Evolutionary conservation across 2,113 vertebrate species (phyloP).

Genomic region (Vombatus ursinus): DNA sequence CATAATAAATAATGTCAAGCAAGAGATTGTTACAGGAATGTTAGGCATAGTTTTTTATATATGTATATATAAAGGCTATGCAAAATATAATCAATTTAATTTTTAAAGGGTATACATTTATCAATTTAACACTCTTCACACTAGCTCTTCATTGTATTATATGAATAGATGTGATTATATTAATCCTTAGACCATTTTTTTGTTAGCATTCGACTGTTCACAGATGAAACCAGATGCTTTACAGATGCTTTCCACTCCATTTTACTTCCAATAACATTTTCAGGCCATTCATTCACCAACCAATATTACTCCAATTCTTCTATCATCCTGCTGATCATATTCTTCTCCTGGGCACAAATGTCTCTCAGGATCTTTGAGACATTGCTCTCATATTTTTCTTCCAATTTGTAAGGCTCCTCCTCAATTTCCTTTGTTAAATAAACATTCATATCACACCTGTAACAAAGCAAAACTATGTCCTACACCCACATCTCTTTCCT

Average conservation of each 20-base stretch:
- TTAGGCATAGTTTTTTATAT: constrained; percentile 29
- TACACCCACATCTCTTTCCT: background rate
- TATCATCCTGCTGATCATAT: background rate
- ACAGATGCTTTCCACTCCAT: constrained; percentile 13
- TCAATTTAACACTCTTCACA: constrained; percentile 26
- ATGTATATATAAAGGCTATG: background rate
- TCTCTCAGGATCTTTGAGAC: background rate
- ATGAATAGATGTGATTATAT: background rate
- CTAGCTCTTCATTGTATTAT: constrained; percentile 26
- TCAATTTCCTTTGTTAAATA: background rate
- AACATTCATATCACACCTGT: background rate
- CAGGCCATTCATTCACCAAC: background rate
- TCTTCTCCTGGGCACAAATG: background rate
- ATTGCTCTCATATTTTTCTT: background rate
- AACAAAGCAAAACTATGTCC: background rate
- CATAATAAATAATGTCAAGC: constrained; percentile 25
- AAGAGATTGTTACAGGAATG: constrained; percentile 39
- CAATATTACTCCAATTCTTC: background rate
- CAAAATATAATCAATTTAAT: constrained; percentile 42
- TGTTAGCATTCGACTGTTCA: background rate
- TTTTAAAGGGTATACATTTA: constrained; percentile 40
- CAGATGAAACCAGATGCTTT: constrained; percentile 25
- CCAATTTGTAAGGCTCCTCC: background rate
- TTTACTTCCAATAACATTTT: background rate
- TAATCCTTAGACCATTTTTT: background rate